A percentile compares a stretch with the other conserved stretches of the same genome.
Evolutionary conservation across 2,113 vertebrate species (phyloP).

Genomic region (Halichoeres trimaculatus): DNA sequence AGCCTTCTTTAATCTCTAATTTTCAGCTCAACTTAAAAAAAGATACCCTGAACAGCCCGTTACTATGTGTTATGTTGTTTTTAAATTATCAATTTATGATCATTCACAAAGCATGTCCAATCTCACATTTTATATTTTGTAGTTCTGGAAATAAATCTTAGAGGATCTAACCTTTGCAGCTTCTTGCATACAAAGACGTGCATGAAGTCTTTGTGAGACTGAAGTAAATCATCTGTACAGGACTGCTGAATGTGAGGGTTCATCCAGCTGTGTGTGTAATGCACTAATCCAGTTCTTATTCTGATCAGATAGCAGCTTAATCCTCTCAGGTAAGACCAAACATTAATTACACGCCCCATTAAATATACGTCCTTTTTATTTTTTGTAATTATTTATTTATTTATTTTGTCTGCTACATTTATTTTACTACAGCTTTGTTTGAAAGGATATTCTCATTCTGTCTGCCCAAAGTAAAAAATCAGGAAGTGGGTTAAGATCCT

Average conservation of each 20-base stretch:
- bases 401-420: background rate
- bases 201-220: background rate
- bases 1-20: too few relatives aligned
- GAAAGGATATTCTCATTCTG: background rate
- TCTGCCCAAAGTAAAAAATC: too few relatives aligned
- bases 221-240: background rate
- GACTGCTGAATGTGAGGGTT: background rate
- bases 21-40: too few relatives aligned
- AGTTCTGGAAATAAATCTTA: too few relatives aligned
- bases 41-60: too few relatives aligned
- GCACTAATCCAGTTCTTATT: constrained; percentile 36
- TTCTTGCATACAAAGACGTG: too few relatives aligned
- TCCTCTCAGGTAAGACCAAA: constrained; percentile 67
- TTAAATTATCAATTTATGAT: too few relatives aligned
- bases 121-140: too few relatives aligned
- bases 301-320: constrained; percentile 39
- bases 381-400: background rate
- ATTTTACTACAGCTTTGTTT: background rate
- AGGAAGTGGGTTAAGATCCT: too few relatives aligned
- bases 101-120: too few relatives aligned
- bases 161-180: too few relatives aligned
- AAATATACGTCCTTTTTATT: background rate
- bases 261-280: constrained; percentile 24
- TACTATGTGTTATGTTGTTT: too few relatives aligned
- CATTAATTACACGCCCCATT: constrained; percentile 25